Evolutionary conservation across 1,140 invertebrate species (phyloP).

Genomic region (Aradophagus sp.): DNA sequence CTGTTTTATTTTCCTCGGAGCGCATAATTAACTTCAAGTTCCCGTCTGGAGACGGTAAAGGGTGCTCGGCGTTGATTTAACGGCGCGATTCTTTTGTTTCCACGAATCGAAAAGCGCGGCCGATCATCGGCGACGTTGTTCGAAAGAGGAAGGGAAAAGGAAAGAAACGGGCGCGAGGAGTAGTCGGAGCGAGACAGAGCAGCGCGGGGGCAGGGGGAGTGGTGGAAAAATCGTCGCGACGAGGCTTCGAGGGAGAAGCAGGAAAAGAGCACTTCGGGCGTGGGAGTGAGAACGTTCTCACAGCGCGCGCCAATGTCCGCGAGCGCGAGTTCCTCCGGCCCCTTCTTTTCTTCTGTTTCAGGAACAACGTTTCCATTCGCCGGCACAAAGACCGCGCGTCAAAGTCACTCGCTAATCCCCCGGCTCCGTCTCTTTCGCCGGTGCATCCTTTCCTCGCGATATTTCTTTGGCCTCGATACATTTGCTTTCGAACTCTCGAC

Average conservation of each 20-base stretch:
- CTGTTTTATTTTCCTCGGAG: no score
- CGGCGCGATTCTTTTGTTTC: no score
- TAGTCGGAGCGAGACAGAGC: no score
- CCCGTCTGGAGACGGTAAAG: no score
- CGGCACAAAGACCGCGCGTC: conserved; percentile 8
- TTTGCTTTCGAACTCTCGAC: conserved; percentile 35
- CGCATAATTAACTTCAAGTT: no score
- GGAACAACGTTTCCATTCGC: conserved; percentile 61
- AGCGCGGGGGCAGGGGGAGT: no score
- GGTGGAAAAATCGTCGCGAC: conserved; percentile 36
- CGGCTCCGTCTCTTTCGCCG: conserved; percentile 7
- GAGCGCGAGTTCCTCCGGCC: conserved; percentile 48
- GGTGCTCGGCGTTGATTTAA: no score
- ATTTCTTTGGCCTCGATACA: conserved; percentile 47
- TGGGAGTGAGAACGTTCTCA: conserved; percentile 75
- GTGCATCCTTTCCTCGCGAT: conserved; percentile 29
- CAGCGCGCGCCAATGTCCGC: conserved; percentile 61
- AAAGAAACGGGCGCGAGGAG: no score
- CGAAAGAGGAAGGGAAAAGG: no score
- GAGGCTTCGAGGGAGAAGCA: conserved; percentile 44
- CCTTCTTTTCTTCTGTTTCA: conserved; percentile 48
- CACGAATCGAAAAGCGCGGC: no score
- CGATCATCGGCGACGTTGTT: no score
- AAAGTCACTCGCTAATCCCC: conserved; percentile 1
- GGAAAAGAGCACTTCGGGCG: conserved; percentile 71